Evolutionary conservation across 2,888 invertebrate genomes (phyloP), one percentile per base, ranked within the genome.

Genomic region (Volucella inflata): DNA sequence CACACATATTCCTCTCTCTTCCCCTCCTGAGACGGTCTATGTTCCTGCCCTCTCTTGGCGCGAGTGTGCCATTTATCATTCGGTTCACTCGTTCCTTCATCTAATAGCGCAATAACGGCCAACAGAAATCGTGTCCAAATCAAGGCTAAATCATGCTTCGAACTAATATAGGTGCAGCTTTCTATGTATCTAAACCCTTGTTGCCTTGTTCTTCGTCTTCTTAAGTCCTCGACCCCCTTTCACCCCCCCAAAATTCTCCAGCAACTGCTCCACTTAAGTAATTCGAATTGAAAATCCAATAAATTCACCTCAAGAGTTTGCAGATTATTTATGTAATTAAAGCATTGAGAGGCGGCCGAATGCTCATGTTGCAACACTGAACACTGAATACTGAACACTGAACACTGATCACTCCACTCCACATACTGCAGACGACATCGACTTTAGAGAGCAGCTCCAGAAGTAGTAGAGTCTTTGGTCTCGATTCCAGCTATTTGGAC

Each of bases 291-390:
- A 83, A 79, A 75, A 79, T 79, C 84, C 79, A 84, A 79, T 84
- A 84, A 79, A 84, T 84, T 75, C 70, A 79, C 70, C 57, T 10
- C 62, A 71, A 71, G 70, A 70, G 65, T 6, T 75, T 75, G 84
- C 79, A 68, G 74, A 84, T 84, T 84, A 84, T 84, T 84, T 84
- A 84, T 84, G 84, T 84, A 84, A 84, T 84, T 84, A 84, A 84
- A 84, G 84, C 84, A 84, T 84, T 71, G 80, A 75, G 79, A 80
- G 79, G 80, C 84, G 84, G 70, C 83, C 83, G 14, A 75, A 75
- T 79, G 79, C 83, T 84, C 75, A 80, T 84, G 84, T 84, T 84
- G 84, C 84, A 79, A 84, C 83, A 79, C 82, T 67, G 62, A 53
- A 53, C 48, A 30, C 21, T 21, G 3, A 2, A 21, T n/a, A n/a